Percentiles rank a stretch among this genome's conserved stretches.
These are phyloP conservation scores for Yponomeuta evonymella DNA, from an alignment of 2,888 invertebrate species.

Conservation along the genomic window DNA sequence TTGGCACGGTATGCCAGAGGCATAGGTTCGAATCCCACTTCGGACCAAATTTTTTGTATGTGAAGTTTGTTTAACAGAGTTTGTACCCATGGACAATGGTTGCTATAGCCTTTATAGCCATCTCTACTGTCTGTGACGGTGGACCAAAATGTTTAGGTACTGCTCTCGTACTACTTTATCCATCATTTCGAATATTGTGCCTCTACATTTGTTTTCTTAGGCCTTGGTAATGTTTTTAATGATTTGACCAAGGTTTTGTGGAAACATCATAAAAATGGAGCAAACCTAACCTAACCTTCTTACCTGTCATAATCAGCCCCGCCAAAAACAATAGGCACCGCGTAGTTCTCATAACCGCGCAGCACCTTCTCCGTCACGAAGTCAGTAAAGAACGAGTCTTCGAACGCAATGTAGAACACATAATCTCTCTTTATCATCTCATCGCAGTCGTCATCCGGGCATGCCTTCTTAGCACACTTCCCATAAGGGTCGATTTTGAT, in stretches of 20 bases:
- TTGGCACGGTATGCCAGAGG: too few relatives aligned
- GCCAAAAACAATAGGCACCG: conserved; percentile 82
- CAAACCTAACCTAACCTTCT: background rate
- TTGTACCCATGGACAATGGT: too few relatives aligned
- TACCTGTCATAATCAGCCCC: conserved; percentile 76
- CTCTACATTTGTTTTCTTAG: too few relatives aligned
- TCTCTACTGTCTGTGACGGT: too few relatives aligned
- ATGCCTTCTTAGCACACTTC: conserved; percentile 33
- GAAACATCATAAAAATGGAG: background rate
- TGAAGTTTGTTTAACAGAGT: too few relatives aligned
- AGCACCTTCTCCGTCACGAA: conserved; percentile 54
- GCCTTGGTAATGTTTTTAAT: background rate
- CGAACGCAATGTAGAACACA: conserved; percentile 53
- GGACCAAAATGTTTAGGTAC: too few relatives aligned
- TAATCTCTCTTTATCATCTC: conserved; percentile 41
- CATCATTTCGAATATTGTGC: background rate
- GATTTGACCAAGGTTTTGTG: background rate
- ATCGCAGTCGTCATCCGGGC: conserved; percentile 32
- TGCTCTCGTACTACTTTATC: too few relatives aligned
- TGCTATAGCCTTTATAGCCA: too few relatives aligned
- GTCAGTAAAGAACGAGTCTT: conserved; percentile 47
- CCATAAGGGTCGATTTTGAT: conserved; percentile 46
- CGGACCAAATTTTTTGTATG: too few relatives aligned
- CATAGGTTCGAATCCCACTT: too few relatives aligned
- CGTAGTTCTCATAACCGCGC: conserved; percentile 70